These are phyloP conservation scores for Phaenicophaeus curvirostris DNA, from an alignment of 2,797 vertebrate species.

Conservation along the genomic window DNA sequence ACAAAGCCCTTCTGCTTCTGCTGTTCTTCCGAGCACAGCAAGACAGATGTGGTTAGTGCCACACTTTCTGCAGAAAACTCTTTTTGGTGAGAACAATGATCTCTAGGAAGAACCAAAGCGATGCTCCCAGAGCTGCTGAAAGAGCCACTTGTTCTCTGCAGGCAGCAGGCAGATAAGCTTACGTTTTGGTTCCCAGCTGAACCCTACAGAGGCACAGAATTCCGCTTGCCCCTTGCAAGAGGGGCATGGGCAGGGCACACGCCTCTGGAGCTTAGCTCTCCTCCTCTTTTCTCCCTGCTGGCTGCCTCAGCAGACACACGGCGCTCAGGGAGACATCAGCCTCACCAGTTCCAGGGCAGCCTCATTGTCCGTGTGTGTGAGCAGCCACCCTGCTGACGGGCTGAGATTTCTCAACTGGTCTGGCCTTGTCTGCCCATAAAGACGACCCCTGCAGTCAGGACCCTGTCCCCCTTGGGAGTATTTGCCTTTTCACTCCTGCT, in stretches of 20 bases:
- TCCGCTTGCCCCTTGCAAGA: not conserved
- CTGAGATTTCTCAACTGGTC: not conserved
- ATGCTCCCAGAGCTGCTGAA: not conserved
- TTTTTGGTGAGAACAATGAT: not conserved
- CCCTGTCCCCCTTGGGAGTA: not conserved
- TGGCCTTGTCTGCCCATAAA: not conserved
- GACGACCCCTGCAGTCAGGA: not conserved
- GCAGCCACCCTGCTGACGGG: not conserved
- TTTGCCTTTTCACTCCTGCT: not conserved
- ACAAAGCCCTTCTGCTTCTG: not conserved
- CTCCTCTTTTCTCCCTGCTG: not conserved
- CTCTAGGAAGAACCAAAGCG: not conserved
- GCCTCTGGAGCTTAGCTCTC: not conserved
- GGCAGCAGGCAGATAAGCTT: not conserved
- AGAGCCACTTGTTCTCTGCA: not conserved
- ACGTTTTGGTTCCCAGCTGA: not conserved
- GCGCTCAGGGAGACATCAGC: not conserved
- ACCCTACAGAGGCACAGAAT: not conserved
- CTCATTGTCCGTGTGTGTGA: not conserved
- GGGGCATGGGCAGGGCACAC: not conserved
- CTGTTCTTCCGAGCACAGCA: not conserved
- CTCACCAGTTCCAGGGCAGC: not conserved
- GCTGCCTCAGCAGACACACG: not conserved
- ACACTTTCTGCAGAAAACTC: not conserved
- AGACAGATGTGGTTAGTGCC: not conserved